These are phyloP conservation scores for Lates japonicus DNA, from an alignment of 2,797 vertebrate genomes.

Conservation along the genomic window DNA sequence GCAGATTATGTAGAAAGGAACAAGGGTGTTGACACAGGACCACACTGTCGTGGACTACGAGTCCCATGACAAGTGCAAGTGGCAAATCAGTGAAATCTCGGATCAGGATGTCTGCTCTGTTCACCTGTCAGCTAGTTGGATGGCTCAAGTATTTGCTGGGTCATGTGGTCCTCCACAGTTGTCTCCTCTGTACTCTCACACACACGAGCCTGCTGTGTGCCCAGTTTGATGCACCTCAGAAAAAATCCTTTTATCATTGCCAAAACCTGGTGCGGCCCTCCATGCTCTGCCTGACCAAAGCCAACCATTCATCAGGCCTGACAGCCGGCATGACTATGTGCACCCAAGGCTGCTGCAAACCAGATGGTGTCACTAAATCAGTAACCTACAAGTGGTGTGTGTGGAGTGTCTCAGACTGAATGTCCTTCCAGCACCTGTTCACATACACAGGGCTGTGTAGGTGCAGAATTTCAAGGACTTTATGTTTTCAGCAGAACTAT, in stretches of 20 bases:
- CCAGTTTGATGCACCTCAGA: conserved; percentile 66
- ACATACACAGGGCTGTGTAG: not conserved
- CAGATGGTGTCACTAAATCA: conserved; percentile 80
- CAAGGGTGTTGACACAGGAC: not conserved
- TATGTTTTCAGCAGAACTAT: too few species aligned
- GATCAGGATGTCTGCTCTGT: not conserved
- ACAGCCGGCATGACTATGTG: conserved; percentile 58
- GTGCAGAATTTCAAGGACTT: not conserved
- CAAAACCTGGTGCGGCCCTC: conserved; percentile 30
- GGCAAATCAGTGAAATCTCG: not conserved
- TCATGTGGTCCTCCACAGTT: not conserved
- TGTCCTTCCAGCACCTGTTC: conserved; percentile 36
- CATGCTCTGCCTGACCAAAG: conserved; percentile 24
- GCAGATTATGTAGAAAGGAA: not conserved
- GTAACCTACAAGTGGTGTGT: conserved; percentile 29
- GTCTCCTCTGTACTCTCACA: not conserved
- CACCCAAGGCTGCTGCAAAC: conserved; percentile 58
- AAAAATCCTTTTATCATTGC: conserved; percentile 55
- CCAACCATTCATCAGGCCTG: conserved; percentile 66
- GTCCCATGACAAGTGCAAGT: not conserved
- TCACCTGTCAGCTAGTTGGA: not conserved
- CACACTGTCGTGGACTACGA: too few species aligned
- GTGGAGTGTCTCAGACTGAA: not conserved
- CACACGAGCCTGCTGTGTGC: not conserved
- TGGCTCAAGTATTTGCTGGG: not conserved